Conservation (phyloP, 2,888 invertebrate species). For the Trilocha varians region DNA sequence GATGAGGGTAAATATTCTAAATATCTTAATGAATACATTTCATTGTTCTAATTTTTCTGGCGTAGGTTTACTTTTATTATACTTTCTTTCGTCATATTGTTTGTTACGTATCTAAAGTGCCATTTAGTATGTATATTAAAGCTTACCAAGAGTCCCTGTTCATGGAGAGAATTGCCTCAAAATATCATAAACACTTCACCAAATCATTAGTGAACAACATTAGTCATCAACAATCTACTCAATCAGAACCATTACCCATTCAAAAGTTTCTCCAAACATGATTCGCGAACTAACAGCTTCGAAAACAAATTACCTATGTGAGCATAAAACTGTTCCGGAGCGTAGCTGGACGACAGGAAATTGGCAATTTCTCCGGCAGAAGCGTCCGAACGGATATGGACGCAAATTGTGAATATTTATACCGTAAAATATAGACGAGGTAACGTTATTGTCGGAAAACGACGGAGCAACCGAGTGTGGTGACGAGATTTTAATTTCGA, state of each 20-base stretch:
- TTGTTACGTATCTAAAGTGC: too few species aligned
- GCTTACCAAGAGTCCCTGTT: too few species aligned
- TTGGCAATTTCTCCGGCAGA: conserved; percentile 52
- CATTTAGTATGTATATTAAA: too few species aligned
- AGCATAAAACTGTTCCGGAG: conserved; percentile 28
- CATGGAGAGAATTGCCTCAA: too few species aligned
- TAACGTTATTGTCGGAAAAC: neutral
- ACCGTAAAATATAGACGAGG: neutral
- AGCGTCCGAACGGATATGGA: conserved; percentile 4
- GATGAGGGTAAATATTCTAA: too few species aligned
- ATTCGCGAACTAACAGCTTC: conserved; percentile 9
- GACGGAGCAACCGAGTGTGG: neutral
- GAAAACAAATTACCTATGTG: conserved; percentile 31
- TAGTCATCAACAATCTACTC: neutral
- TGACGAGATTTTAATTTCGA: neutral
- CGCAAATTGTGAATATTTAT: conserved; percentile 16
- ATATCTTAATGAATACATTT: too few species aligned
- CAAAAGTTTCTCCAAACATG: neutral
- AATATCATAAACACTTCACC: too few species aligned
- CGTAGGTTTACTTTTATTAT: too few species aligned
- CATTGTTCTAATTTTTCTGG: too few species aligned
- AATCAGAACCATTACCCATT: neutral
- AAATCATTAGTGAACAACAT: neutral
- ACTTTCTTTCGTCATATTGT: too few species aligned
- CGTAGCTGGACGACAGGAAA: conserved; percentile 40